Evolutionary conservation across 1,140 invertebrate genomes (phyloP), one percentile per base, ranked within the genome.

Genomic region (Laupala kohalensis): DNA sequence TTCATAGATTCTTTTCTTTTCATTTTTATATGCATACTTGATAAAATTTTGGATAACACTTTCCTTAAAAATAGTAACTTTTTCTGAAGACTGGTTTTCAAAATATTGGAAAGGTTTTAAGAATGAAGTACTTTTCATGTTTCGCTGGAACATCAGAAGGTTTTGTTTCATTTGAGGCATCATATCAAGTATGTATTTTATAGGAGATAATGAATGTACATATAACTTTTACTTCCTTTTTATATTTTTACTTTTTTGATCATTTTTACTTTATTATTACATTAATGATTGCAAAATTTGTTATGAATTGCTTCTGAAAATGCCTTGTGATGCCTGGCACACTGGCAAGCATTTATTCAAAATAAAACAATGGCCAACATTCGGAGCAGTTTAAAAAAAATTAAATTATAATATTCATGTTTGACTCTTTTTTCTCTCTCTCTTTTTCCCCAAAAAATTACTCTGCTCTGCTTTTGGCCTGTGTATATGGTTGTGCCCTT

Each of bases 391-490:
- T 75, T 71, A 13, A 13, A 13, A 13, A 13, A 13, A 53, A 53
- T 53, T 53, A 53, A 53, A 53, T 53, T 53, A 53, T 53, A 53
- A 53, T 53, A 75, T 76, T 77, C 74, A 77, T 76, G 73, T 77
- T 53, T 75, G 75, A 71, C 76, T 76, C 78, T 82, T 87, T 53
- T 53, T 53, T 53, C 37, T 87, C 82, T 83, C 86, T 86, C 84
- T 86, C 83, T 87, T 87, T 86, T 87, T 84, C 84, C 84, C 84
- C 85, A 85, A 84, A 74, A 86, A 80, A 86, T 87, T 87, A 87
- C 85, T 86, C 85, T 88, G 86, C 87, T 89, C 86, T 89, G 87
- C 87, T 89, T 89, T 85, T 87, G 86, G 82, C 77, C 82, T 83
- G 79, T 83, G 80, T 81, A 80, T 86, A 86, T 85, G 86, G 86